Percentiles rank a stretch among this genome's conserved stretches.
phyloP scores from a whole-genome alignment of 2,888 invertebrate genomes.

The Aspidapion aeneum region DNA sequence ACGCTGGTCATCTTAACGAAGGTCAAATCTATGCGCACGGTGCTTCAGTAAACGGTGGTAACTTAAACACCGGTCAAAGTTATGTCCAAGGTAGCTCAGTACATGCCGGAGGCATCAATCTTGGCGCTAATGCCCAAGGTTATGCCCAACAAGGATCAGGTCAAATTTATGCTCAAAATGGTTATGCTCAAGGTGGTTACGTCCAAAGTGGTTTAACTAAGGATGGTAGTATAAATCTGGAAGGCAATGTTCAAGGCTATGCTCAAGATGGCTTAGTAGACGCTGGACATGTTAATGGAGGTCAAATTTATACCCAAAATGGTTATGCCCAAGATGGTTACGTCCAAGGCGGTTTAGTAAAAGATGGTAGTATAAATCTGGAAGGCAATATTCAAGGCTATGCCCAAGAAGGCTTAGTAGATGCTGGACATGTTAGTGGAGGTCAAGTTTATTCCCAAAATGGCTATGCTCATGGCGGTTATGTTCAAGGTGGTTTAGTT shows the following conservation, averaged over 20 bases:
- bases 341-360: no score
- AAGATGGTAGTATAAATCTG: neutral
- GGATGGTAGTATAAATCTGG: no score
- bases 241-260: no score
- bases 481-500: no score
- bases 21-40: neutral
- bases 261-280: no score
- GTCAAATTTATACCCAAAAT: no score
- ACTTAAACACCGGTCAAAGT: no score
- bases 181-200: no score
- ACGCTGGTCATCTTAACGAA: neutral
- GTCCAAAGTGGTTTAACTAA: no score
- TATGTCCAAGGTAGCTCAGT: neutral
- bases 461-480: neutral
- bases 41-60: no score
- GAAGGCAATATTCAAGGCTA: neutral
- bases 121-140: neutral
- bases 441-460: neutral
- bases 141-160: neutral
- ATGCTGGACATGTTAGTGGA: neutral
- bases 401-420: neutral
- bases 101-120: neutral
- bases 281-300: neutral
- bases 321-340: no score
- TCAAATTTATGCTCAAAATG: no score